A percentile compares a stretch with the other conserved stretches of the same genome.
Conservation (phyloP, 2,888 invertebrate species). For the Sarcophaga rosellei region DNA sequence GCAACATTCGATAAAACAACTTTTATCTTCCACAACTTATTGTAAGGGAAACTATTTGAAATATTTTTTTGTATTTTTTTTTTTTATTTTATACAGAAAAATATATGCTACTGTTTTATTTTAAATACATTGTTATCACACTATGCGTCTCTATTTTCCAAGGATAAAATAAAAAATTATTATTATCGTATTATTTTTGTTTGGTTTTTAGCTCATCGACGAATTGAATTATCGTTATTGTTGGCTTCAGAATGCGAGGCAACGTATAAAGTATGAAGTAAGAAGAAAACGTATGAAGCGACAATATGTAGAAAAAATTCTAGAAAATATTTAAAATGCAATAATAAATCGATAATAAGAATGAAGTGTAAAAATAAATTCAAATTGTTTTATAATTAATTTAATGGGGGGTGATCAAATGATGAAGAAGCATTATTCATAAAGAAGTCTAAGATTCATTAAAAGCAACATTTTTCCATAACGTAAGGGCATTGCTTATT, state of each 20-base stretch:
- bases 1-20: constrained; percentile 57
- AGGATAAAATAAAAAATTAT: constrained; percentile 41
- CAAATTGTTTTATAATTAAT: too few species aligned
- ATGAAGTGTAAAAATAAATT: too few species aligned
- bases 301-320: too few species aligned
- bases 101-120: constrained; percentile 41
- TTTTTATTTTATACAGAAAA: constrained; percentile 58
- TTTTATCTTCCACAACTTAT: constrained; percentile 39
- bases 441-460: too few species aligned
- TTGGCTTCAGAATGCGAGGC: background rate
- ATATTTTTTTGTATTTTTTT: constrained; percentile 49
- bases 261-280: too few species aligned
- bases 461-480: too few species aligned
- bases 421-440: too few species aligned
- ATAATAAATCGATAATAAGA: too few species aligned
- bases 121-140: constrained; percentile 52
- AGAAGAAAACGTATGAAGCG: background rate
- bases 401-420: too few species aligned
- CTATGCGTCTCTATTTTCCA: constrained; percentile 35
- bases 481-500: too few species aligned
- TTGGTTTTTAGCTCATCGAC: constrained; percentile 4
- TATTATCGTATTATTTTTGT: background rate
- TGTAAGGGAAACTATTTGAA: constrained; percentile 55
- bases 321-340: too few species aligned
- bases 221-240: constrained; percentile 33